A percentile compares a stretch with the other conserved stretches of the same genome.
These are phyloP conservation scores for Drosophila equinoxialis DNA, from an alignment of 1,140 invertebrate species.

Conservation along the genomic window DNA sequence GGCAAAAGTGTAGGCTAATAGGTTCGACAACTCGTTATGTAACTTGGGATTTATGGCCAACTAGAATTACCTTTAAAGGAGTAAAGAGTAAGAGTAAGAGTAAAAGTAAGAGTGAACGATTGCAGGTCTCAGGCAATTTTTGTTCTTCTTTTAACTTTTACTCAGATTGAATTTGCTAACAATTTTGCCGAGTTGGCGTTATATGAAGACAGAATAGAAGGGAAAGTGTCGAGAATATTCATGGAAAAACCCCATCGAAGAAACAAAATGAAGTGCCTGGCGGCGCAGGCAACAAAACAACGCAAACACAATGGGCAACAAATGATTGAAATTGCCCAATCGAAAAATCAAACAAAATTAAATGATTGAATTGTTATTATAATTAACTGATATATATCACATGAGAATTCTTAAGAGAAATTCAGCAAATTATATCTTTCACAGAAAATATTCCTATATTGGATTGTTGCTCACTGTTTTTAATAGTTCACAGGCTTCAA, in stretches of 20 bases:
- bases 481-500: slow-evolving; percentile 6
- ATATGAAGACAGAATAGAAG: slow-evolving; percentile 21
- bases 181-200: slow-evolving; percentile 61
- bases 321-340: background rate
- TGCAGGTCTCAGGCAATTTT: slow-evolving; percentile 21
- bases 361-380: no score
- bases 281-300: slow-evolving; percentile 43
- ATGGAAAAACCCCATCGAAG: slow-evolving; percentile 15
- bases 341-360: no score
- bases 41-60: slow-evolving; percentile 53
- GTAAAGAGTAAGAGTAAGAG: slow-evolving; percentile 2
- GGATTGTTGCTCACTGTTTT: slow-evolving; percentile 5
- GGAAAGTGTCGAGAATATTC: slow-evolving; percentile 17
- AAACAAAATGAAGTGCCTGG: slow-evolving; percentile 44
- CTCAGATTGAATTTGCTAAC: slow-evolving; percentile 74
- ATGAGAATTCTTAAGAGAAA: no score
- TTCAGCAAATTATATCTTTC: no score
- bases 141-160: slow-evolving; percentile 43
- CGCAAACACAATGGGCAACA: slow-evolving; percentile 20
- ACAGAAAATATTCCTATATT: no score
- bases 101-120: background rate
- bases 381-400: no score
- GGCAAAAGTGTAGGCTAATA: background rate
- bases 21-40: slow-evolving; percentile 30
- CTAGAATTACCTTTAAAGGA: background rate